A percentile compares a stretch with the other conserved stretches of the same genome.
Evolutionary conservation across 2,797 vertebrate genomes (phyloP).

Genomic region (Poeciliopsis paucimaculata): DNA sequence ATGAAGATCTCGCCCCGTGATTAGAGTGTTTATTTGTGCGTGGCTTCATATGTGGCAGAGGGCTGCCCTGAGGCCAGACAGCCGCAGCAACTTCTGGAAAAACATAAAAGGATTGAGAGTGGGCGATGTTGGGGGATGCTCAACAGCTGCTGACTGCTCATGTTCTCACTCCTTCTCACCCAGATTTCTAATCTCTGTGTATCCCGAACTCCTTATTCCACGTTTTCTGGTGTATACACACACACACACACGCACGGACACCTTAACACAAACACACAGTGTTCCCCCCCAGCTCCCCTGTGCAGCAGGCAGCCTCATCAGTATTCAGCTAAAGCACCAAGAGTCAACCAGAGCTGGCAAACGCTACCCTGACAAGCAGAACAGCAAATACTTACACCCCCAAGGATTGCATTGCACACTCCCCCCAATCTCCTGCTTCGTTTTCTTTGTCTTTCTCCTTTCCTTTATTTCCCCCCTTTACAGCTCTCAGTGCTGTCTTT

Average conservation of each 20-base stretch:
- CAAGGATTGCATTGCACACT: conserved; percentile 54
- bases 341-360: conserved; percentile 73
- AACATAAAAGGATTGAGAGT: conserved; percentile 49
- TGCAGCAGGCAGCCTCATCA: conserved; percentile 72
- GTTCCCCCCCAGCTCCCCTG: conserved; percentile 44
- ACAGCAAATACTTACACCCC: conserved; percentile 86
- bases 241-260: conserved; percentile 19
- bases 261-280: conserved; percentile 29
- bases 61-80: conserved; percentile 52
- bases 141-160: conserved; percentile 63
- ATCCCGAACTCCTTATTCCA: conserved; percentile 34
- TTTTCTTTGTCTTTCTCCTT: conserved; percentile 25
- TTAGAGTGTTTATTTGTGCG: conserved; percentile 64
- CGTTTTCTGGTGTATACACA: conserved; percentile 24
- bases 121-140: conserved; percentile 50
- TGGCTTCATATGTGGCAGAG: conserved; percentile 48
- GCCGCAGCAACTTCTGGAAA: conserved; percentile 68
- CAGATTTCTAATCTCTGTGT: conserved; percentile 47
- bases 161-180: conserved; percentile 28
- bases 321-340: conserved; percentile 77
- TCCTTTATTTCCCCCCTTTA: conserved; percentile 12
- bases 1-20: conserved; percentile 53
- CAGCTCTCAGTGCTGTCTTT: conserved; percentile 23
- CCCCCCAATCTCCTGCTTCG: conserved; percentile 32
- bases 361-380: conserved; percentile 82